phyloP scores from a whole-genome alignment of 2,113 vertebrate genomes.

The Aspiorhynchus laticeps region DNA sequence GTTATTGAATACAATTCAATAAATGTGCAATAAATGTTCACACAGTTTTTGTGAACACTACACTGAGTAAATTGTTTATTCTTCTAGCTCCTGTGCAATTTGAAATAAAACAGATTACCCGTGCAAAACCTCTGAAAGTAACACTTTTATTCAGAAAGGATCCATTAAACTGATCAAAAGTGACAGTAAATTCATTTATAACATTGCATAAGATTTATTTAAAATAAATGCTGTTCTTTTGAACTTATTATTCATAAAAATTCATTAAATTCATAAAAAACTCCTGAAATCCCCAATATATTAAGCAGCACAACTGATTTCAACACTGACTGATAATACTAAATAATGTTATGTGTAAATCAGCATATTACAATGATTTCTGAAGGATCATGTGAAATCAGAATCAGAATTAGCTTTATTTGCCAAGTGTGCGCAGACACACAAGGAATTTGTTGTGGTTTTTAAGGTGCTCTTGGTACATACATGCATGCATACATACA shows the following conservation, averaged over 20 bases:
- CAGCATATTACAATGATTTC: not conserved
- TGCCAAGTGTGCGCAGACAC: too few relatives aligned
- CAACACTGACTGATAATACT: not conserved
- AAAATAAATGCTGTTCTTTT: not conserved
- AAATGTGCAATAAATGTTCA: not conserved
- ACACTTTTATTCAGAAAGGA: not conserved
- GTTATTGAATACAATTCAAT: not conserved
- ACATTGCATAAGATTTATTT: not conserved
- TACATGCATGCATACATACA: too few relatives aligned
- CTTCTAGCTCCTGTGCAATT: not conserved
- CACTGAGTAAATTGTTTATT: not conserved
- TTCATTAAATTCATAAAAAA: not conserved
- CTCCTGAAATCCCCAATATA: too few relatives aligned
- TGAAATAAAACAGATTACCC: too few relatives aligned
- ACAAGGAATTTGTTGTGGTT: too few relatives aligned
- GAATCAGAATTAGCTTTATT: too few relatives aligned
- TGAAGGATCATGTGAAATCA: not conserved
- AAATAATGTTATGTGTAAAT: not conserved
- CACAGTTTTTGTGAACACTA: not conserved
- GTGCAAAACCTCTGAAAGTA: not conserved
- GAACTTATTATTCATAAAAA: not conserved
- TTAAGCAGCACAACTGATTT: not conserved
- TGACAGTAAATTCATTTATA: not conserved
- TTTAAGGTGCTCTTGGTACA: too few relatives aligned
- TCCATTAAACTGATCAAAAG: not conserved